Evolutionary conservation across 2,797 vertebrate genomes (phyloP), one percentile per base, ranked within the genome.

Genomic region (Artibeus lituratus): DNA sequence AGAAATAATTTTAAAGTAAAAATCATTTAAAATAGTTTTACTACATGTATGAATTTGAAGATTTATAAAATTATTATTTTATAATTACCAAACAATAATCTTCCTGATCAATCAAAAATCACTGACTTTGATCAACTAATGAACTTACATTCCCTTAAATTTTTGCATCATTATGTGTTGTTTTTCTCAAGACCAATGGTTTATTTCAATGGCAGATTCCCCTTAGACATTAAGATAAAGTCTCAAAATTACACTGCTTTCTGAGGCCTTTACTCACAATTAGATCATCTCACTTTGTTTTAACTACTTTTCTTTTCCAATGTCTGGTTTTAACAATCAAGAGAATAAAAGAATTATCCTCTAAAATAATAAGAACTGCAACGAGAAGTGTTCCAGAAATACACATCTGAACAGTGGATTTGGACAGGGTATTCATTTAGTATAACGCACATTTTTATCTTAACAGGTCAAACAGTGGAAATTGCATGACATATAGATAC

Each of bases 331-430:
- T 85, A 91, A 42, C 93, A 94, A 44, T 16, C 72, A 90, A 44
- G 6, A 91, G 65, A 90, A 4, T n/a, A 35, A 7, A 51, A 39
- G n/a, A 84, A 59, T 62, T 77, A 16, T 91, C 69, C 72, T 95
- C 26, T 91, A 97, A 96, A 92, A 90, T 78, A 49, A 35, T 90
- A 92, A 80, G 47, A 92, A 91, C 35, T 81, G 15, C 67, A 42
- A 94, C 10, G 77, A 2, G 10, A 74, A 78, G 26, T 81, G 2
- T 47, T 67, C 7, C 67, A 39, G n/a, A 83, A 1, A 35, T 47
- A 82, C 95, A 16, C 70, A 1, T 10, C 19, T 92, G 15, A 9
- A 67, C 81, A 55, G 73, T n/a, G 10, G 37, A 94, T 72, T 92
- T 51, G 87, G 15, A 78, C 5, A 35, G 53, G 9, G 3, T 29